These are phyloP conservation scores for Tricholauxania praeusta DNA, from an alignment of 2,888 invertebrate genomes.

Conservation along the genomic window DNA sequence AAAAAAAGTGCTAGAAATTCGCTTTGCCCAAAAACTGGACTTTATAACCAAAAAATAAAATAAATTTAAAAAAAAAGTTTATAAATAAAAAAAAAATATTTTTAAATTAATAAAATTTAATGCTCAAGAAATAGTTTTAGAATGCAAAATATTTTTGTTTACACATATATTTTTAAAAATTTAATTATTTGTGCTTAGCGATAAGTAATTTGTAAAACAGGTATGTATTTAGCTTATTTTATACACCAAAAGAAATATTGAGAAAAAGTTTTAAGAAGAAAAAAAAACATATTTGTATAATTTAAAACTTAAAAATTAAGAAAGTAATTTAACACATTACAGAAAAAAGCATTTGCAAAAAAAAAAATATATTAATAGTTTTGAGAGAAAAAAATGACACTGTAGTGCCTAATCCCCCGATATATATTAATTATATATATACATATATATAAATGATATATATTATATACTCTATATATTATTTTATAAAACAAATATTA, in stretches of 20 bases:
- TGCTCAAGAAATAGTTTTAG: constrained; percentile 26
- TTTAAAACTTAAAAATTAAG: constrained; percentile 34
- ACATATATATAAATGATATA: constrained; percentile 40
- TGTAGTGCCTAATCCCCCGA: constrained; percentile 66
- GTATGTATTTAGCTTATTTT: constrained; percentile 49
- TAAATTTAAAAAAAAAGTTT: constrained; percentile 31
- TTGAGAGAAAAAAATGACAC: constrained; percentile 52
- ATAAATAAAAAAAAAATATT: background rate
- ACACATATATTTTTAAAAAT: background rate
- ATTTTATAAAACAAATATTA: constrained; percentile 42
- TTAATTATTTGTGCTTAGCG: background rate
- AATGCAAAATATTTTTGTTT: background rate
- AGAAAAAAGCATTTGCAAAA: constrained; percentile 37
- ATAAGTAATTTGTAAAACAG: background rate
- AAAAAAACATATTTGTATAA: constrained; percentile 36
- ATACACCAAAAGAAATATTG: constrained; percentile 42
- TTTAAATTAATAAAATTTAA: constrained; percentile 7
- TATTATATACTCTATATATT: constrained; percentile 39
- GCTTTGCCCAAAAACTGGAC: constrained; percentile 7
- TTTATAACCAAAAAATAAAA: background rate
- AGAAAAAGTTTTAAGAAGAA: constrained; percentile 36
- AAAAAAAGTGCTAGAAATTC: background rate
- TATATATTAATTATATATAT: constrained; percentile 48
- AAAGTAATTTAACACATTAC: constrained; percentile 39
- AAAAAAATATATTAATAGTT: constrained; percentile 45